Evolutionary conservation across 2,113 vertebrate species (phyloP), one percentile per base, ranked within the genome.

Genomic region (Oceanites oceanicus): DNA sequence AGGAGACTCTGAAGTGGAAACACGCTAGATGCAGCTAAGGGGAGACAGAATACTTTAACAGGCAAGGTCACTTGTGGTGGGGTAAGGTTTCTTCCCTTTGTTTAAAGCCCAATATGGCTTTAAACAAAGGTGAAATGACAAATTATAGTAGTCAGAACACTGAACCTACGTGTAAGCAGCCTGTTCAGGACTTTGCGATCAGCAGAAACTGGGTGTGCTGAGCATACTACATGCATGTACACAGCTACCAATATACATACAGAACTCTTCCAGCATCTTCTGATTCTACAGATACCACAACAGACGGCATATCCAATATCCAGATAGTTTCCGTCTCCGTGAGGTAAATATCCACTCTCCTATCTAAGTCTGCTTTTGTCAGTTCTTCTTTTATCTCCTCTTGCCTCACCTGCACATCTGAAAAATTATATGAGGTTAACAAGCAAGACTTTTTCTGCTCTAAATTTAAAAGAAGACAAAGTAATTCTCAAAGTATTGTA

Each of bases 291-390:
- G 99, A 98, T 90, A 99, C 20, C 27, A 95, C 84, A 29, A 92
- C 91, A n/a, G 97, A 75, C 5, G 98, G 98, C 61, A 99, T 77
- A 38, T 99, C 96, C 77, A 99, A 94, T 38, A 99, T 61, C 75
- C 96, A 98, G 44, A 99, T 67, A 9, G 93, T 99, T 86, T 98
- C 98, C 0, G 99, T 99, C 94, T 99, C 99, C 0, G 97, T 95
- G 30, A 99, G 96, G 68, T 96, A 85, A 78, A 98, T 72, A 22
- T 99, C 96, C 72, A 98, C 90, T 15, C 62, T 63, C 59, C 93
- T 98, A 50, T 98, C 98, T 86, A 99, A 82, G 56, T 98, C 98
- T 22, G 98, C 97, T 23, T 98, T 98, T 18, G 96, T 97, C 75
- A 98, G 47, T 13, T 94, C 55, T 82, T 98, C 98, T 42, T 82